Evolutionary conservation across 2,113 vertebrate genomes (phyloP).

Genomic region (Engystomops pustulosus): DNA sequence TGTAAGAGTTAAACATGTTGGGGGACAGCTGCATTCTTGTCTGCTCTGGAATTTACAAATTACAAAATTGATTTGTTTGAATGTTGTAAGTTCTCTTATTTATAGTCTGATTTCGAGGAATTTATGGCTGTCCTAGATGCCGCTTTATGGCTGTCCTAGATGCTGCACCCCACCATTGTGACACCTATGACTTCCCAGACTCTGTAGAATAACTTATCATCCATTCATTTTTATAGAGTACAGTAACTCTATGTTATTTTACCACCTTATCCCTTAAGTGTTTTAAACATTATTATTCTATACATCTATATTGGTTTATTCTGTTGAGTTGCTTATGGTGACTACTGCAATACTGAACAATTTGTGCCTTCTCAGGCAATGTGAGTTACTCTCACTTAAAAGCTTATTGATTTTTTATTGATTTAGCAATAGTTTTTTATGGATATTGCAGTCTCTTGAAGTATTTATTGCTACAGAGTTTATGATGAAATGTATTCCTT

Average conservation of each 20-base stretch:
- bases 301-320: not conserved
- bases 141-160: not conserved
- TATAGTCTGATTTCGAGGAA: not conserved
- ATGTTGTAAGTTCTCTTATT: no score
- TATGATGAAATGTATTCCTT: not conserved
- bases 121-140: not conserved
- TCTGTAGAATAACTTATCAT: not conserved
- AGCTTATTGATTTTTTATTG: slow-evolving; percentile 3
- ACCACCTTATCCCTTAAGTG: not conserved
- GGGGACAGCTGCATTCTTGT: no score
- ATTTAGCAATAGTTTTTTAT: slow-evolving; percentile 20
- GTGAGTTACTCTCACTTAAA: not conserved
- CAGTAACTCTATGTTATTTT: not conserved
- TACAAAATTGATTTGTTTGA: no score
- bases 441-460: not conserved
- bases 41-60: no score
- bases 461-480: not conserved
- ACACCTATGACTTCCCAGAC: not conserved
- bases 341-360: not conserved
- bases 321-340: not conserved
- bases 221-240: not conserved
- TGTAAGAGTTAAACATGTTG: no score
- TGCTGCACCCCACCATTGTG: not conserved
- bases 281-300: not conserved
- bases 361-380: not conserved